Evolutionary conservation across 2,797 vertebrate genomes (phyloP), one percentile per base, ranked within the genome.

Genomic region (Premnoplex brunnescens): DNA sequence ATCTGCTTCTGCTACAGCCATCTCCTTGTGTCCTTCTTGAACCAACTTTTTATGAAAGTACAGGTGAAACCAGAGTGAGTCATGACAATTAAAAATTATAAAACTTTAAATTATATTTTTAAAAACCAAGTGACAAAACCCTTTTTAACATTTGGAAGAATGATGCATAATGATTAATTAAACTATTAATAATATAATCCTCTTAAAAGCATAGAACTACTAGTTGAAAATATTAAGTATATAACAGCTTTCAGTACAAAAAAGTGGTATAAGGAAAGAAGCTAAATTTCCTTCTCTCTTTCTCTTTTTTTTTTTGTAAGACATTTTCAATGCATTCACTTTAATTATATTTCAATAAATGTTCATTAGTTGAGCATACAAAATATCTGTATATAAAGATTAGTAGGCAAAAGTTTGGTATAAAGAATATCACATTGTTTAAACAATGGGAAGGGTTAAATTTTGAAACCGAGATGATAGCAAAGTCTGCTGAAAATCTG

Each of bases 121-220:
- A 10, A 76, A 95, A 85, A 91, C 10, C 41, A 77, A 93, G 83
- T 34, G 5, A 74, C 55, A 94, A 92, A 90, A 75, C 12, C 26
- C 91, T 97, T 96, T 97, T 74, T 96, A 91, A 85, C 46, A 92
- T 95, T 91, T 32, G 14, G 73, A 71, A 97, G 97, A 97, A 96
- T 86, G 87, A 43, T 77, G 72, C 77, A 93, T 95, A 97, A 98
- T 96, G 92, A 97, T 97, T 97, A 97, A 97, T 98, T 97, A 97
- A 97, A 96, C 73, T 89, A 94, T 92, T 98, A 97, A 97, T 97
- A 97, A 91, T 93, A 93, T 97, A 97, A 98, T 98, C 97, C 88
- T 97, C 92, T 98, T 97, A 96, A 97, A 97, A 98, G 76, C 95
- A 93, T 79, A 96, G 87, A 97, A 91, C 49, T 67, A 69, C 92